Evolutionary conservation across 2,797 vertebrate genomes (phyloP), one percentile per base, ranked within the genome.

Genomic region (Sebastiscus tertius): DNA sequence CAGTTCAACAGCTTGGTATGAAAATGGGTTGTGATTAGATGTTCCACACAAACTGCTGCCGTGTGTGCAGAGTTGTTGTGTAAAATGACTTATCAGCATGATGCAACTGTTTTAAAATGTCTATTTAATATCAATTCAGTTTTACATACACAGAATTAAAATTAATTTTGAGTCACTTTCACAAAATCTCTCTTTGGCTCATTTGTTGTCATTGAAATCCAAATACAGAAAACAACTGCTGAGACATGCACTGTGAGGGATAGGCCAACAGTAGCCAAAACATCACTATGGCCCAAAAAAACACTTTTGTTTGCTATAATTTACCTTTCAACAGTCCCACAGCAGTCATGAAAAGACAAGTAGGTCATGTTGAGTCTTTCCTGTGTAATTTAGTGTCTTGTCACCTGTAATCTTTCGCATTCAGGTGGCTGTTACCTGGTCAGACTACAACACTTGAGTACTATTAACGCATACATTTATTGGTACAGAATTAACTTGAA

Each of bases 1-100:
- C 59, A 73, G 73, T 80, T 89, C 79, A 88, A 42, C 84, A 62
- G 87, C 56, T 71, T 80, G 72, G 5, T 72, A 72, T 60, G 60
- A 72, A 88, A 89, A 76, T 80, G 72, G 82, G 62, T 58, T 84
- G 72, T 42, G 67, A 79, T 58, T 76, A 81, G 67, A 80, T 67
- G 49, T 68, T 73, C 65, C 72, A 83, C 16, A 58, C 59, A 83
- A 64, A 84, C 39, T 54, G 60, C 54, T 64, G 65, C 5, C 42
- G 56, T 71, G 39, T 58, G 55, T 64, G 55, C 14, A 58, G 52
- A 69, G 63, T 14, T 3, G 42, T 52, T 63, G 22, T 13, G 22
- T 31, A 49, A 80, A 75, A 73, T n/a, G 33, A 69, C 56, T 56
- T 11, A 33, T 8, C 36, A 59, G 59, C 18, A 68, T 60, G 26